Evolutionary conservation across 2,888 invertebrate species (phyloP), one percentile per base, ranked within the genome.

Genomic region (Bellardia bayeri): DNA sequence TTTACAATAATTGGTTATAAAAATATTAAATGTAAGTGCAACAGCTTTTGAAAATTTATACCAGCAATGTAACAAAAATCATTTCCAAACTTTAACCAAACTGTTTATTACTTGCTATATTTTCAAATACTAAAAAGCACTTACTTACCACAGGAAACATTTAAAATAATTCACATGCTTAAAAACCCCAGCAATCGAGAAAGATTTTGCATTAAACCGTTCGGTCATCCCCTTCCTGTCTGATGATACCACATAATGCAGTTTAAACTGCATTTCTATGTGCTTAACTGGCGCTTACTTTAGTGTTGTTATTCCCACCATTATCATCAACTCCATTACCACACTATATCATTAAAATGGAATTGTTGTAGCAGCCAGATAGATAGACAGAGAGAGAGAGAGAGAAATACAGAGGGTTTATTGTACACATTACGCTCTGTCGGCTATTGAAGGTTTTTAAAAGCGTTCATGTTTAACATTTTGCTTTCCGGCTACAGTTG

Each of bases 401-500:
- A 42, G 16, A 40, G 23, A 40, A 23, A 23, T 0, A 23, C 23
- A 23, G 13, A 72, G 23, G 14, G 30, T 51, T 49, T 45, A 11
- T 33, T 30, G 0, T 5, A 51, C 5, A 54, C 14, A 16, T 45
- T 14, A 37, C n/a, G 16, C n/a, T 58, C 23, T 37, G 45, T 16
- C 45, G 56, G 49, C 37, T 11, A 56, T 56, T 42, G 16, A 0
- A 16, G 23, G 30, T 30, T 23, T 7, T 33, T 49, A 56, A 49
- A 82, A 75, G 68, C 68, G 58, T 75, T 75, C 74, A 82, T 75
- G 66, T 40, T n/a, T 11, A 58, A 71, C 63, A 14, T 64, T 54
- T 45, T 72, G 56, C 37, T 51, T 78, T 71, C 83, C 78, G 78
- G 83, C 76, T 64, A 56, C 45, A 76, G 42, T 64, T 63, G 54